Evolutionary conservation across 2,888 invertebrate species (phyloP), one percentile per base, ranked within the genome.

Genomic region (Slavum lentiscoides): DNA sequence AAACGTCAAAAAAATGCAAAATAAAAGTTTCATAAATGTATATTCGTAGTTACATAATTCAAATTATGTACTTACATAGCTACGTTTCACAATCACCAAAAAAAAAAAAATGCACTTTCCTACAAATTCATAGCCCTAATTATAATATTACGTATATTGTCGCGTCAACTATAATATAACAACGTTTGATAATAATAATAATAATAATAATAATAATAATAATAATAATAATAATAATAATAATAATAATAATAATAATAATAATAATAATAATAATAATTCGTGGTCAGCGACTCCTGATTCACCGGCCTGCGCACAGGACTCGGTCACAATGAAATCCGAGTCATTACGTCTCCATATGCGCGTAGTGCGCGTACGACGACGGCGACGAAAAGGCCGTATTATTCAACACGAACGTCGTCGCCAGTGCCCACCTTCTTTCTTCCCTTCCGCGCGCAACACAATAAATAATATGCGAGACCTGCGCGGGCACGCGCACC

Each of bases 271-370:
- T 30, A 30, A 30, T 30, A 30, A 4, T 30, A 30, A 39, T 80
- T 64, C 70, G 80, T 39, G 80, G 80, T 70, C 80, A 64, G 30
- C 30, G 30, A 30, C 1, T 55, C 64, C 70, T 19, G 37, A 21
- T 30, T 70, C 39, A 61, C 55, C 70, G 4, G 30, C 30, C 2
- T 30, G 30, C 30, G 30, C 15, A 4, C 70, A 7, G 43, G n/a
- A 53, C 58, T 55, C 55, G 21, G 53, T 37, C 69, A 70, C 77
- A 77, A 77, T 39, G 69, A 43, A 23, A 62, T 53, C 21, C 49
- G 49, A 39, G 23, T 77, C 69, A 62, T 77, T 77, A 77, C 77
- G 17, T 70, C 77, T 77, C 19, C 21, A 67, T 43, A 59, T 30
- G 4, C 30, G 4, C 1, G 4, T 30, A 30, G n/a, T n/a, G n/a